Evolutionary conservation across 2,113 vertebrate genomes (phyloP), one percentile per base, ranked within the genome.

Genomic region (Macrotis lagotis): DNA sequence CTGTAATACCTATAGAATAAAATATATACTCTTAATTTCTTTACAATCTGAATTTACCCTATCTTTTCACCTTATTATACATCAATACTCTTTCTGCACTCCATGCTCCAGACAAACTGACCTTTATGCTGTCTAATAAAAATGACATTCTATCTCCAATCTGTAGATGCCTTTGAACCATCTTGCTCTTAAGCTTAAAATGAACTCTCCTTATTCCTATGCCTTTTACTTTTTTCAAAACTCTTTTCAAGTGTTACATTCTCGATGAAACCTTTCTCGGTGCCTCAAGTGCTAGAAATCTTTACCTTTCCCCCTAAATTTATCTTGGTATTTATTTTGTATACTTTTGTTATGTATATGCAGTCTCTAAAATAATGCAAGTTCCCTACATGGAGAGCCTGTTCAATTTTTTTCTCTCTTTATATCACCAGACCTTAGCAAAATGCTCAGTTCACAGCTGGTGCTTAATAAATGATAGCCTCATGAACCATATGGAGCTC

Each of bases 141-240:
- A 26, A 31, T 8, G 37, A 55, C 12, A 55, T 28, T 25, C 26
- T 12, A 11, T 31, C 48, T 24, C 25, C 51, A 25, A 28, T n/a
- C 6, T 83, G 28, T 48, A 6, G 28, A 47, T 2, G 8, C 22
- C 88, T 53, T 89, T 50, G 24, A 19, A 3, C 6, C 50, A 24
- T 22, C 28, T 11, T 5, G 10, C n/a, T 14, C 88, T 74, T 37
- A 25, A 1, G 3, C 74, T 88, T 49, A 48, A 50, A 90, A 26
- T 1, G 24, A 4, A 48, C n/a, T 12, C 48, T 9, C 22, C 83
- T 48, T 0, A 22, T 51, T 28, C 16, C 49, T 7, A 0, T 0
- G 25, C n/a, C 47, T 91, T 6, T 2, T 8, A 48, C 22, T 31
- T 3, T 44, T 53, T 74, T 16, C 16, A 11, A 51, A 37, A 12